Base-by-base conservation (phyloP, 2,888 invertebrate species). In the Lutraria lutraria region DNA sequence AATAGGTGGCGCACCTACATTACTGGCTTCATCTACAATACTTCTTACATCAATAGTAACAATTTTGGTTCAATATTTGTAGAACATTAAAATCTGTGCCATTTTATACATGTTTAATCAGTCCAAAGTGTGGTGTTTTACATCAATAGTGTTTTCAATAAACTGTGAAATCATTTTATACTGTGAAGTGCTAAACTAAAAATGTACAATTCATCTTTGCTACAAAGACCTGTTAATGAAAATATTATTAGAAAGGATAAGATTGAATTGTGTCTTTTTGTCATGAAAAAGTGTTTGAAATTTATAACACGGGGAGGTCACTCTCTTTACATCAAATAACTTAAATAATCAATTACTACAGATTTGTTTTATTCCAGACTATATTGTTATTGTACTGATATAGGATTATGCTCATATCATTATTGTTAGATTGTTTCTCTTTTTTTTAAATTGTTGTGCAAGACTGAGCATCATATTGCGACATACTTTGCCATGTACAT, bases 41-140 rank as follows among this genome's bases (percentile, higher is more conserved):
- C 19, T 79, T 3, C 15, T 79, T 54, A 34, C 79, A 56, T n/a
- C 76, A 34, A 53, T 79, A 31, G n/a, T 79, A 76, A 85, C 85
- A 79, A n/a, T 85, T 43, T n/a, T 85, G 31, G 29, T 52, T 21
- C 79, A 79, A 52, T 43, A 43, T 79, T 79, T 79, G 31, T 79
- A 79, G 52, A 21, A 29, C 31, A 25, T 25, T 12, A 4, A 25
- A 3, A 68, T 25, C 63, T 13, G 25, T 68, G 63, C 25, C 63
- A 68, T 25, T 68, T 25, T n/a, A 25, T 68, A 25, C 25, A 25
- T 25, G 25, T 56, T 43, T 13, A 68, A n/a, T 68, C 63, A 8
- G 63, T 68, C 63, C 63, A 68, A n/a, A n/a, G 6, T 12, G 12
- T n/a, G 63, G n/a, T n/a, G 21, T 15, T 56, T 63, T 3, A 63